Conservation (phyloP, 2,113 vertebrate genomes). For the Montifringilla adamsi region DNA sequence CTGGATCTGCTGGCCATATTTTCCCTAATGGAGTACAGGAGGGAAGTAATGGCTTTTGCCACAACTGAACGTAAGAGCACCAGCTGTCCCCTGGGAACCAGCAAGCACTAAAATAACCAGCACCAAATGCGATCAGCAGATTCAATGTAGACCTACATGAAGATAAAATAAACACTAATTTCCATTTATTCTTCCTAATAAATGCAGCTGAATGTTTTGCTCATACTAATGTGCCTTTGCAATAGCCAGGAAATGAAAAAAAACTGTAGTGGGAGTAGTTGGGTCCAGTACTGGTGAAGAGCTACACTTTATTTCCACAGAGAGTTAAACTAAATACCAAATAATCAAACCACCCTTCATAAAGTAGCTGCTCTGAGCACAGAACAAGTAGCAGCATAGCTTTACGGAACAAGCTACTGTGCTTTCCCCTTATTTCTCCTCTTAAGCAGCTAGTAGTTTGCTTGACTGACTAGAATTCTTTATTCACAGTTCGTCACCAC, state of each 20-base stretch:
- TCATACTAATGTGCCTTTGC: neutral
- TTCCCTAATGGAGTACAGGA: neutral
- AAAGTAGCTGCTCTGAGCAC: neutral
- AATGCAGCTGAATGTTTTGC: neutral
- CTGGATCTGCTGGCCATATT: neutral
- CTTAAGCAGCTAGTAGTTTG: neutral
- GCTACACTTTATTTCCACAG: neutral
- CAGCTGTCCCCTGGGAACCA: fast-evolving
- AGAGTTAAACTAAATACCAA: neutral
- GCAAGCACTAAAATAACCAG: neutral
- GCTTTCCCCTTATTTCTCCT: neutral
- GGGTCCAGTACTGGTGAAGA: neutral
- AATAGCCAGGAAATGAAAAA: neutral
- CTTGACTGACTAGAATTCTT: neutral
- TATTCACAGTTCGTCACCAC: neutral
- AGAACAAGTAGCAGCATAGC: neutral
- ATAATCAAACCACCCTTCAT: neutral
- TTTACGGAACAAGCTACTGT: neutral
- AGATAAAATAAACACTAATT: neutral
- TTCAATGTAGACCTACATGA: neutral
- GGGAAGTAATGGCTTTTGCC: neutral
- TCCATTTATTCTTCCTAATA: neutral
- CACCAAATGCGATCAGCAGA: fast-evolving
- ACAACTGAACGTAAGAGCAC: neutral
- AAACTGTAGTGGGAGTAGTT: neutral